phyloP scores from a whole-genome alignment of 2,888 invertebrate species.

The Erebia ligea region DNA sequence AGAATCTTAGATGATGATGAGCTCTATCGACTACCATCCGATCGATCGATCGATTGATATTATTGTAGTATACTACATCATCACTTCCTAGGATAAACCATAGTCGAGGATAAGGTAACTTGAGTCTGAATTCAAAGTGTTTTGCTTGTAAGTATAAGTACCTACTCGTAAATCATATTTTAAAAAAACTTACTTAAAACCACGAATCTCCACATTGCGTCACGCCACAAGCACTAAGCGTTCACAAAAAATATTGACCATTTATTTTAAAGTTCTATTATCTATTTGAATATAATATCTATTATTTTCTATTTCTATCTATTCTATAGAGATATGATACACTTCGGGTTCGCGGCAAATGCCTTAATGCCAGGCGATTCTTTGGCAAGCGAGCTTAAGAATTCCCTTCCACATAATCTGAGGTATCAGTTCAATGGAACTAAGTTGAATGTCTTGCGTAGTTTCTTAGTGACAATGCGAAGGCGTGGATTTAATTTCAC shows the following conservation, averaged over 20 bases:
- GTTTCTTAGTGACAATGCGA: no score
- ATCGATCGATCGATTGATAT: no score
- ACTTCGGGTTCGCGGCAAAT: constrained; percentile 31
- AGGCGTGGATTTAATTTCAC: no score
- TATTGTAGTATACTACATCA: no score
- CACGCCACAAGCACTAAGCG: constrained; percentile 28
- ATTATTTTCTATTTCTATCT: constrained; percentile 1
- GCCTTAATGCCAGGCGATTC: constrained; percentile 30
- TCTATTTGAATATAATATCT: constrained; percentile 7
- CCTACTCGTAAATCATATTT: no score
- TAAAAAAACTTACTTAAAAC: constrained; percentile 28
- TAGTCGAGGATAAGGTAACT: no score
- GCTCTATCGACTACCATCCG: no score
- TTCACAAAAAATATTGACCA: constrained; percentile 24
- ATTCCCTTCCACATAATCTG: constrained; percentile 31
- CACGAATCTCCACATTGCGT: constrained; percentile 26
- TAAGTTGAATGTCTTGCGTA: not conserved
- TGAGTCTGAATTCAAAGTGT: no score
- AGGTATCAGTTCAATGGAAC: constrained; percentile 6
- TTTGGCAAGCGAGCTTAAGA: constrained; percentile 27
- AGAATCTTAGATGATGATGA: no score
- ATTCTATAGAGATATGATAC: constrained; percentile 21
- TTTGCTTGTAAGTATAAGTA: no score
- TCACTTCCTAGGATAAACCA: no score
- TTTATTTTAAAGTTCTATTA: constrained; percentile 20